Evolutionary conservation across 2,797 vertebrate species (phyloP).

Genomic region (Heteromormyrus szaboi): DNA sequence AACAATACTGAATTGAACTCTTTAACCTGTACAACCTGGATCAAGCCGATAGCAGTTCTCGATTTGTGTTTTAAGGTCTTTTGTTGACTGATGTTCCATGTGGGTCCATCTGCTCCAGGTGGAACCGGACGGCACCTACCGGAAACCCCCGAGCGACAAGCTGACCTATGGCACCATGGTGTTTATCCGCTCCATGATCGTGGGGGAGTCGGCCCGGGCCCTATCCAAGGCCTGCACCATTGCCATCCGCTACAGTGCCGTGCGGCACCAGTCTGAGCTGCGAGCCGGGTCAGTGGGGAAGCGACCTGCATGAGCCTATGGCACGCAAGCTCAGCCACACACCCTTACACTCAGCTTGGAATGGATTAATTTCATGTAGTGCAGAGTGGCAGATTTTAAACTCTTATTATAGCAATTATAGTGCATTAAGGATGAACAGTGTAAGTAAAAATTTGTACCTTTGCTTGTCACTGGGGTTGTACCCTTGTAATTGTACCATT

Average conservation of each 20-base stretch:
- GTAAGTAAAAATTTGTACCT: background rate
- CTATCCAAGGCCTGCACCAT: constrained; percentile 85
- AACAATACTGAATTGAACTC: background rate
- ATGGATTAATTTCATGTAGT: background rate
- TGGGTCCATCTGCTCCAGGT: constrained; percentile 59
- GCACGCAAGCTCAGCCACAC: background rate
- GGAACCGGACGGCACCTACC: constrained; percentile 83
- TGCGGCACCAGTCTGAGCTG: constrained; percentile 92
- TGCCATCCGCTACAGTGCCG: constrained; percentile 85
- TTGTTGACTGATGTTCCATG: background rate
- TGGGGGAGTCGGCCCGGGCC: constrained; percentile 66
- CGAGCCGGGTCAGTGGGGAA: constrained; percentile 65
- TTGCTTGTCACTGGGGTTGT: no score
- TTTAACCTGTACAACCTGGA: background rate
- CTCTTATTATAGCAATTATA: background rate
- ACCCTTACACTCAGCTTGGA: background rate
- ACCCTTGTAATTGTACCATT: no score
- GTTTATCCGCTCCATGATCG: constrained; percentile 86
- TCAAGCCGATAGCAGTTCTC: background rate
- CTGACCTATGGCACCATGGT: constrained; percentile 98
- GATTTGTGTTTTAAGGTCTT: background rate
- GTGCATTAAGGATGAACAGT: background rate
- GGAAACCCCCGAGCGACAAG: constrained; percentile 87
- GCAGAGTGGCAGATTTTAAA: background rate
- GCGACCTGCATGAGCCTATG: background rate